Evolutionary conservation across 2,113 vertebrate genomes (phyloP).

Genomic region (Ochotona princeps): DNA sequence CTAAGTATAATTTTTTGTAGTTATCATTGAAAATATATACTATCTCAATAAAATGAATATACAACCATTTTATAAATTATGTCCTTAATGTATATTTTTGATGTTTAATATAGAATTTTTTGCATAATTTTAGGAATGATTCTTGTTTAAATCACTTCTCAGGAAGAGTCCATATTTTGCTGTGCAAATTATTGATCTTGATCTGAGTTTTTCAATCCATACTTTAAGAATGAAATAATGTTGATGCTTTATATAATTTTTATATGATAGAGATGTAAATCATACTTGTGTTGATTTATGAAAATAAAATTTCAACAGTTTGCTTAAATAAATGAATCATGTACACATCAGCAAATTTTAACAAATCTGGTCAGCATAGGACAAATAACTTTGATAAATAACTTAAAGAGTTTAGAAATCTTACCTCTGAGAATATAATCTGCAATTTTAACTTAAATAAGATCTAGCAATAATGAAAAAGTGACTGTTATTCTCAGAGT

Average conservation of each 20-base stretch:
- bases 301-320: neutral
- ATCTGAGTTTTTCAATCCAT: neutral
- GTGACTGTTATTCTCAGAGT: neutral
- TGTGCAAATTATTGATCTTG: neutral
- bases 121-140: neutral
- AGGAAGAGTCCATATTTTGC: neutral
- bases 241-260: neutral
- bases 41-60: neutral
- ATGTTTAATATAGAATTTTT: neutral
- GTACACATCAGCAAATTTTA: neutral
- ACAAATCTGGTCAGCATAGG: neutral
- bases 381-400: neutral
- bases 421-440: neutral
- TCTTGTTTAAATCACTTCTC: conserved; percentile 16
- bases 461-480: neutral
- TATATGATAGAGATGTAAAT: neutral
- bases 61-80: neutral
- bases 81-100: neutral
- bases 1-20: neutral
- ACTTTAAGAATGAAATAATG: neutral
- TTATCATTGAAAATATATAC: neutral
- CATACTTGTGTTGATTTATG: neutral
- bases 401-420: neutral
- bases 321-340: neutral
- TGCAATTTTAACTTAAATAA: neutral